phyloP scores from a whole-genome alignment of 2,113 vertebrate species.

The human region GRCh38 chr2:160737501-160738000 shows the following conservation, averaged over 20 bases:
- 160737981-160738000: background rate
- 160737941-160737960: background rate
- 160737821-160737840: conserved; percentile 33
- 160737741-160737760: background rate
- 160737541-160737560: conserved; percentile 45
- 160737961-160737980: background rate
- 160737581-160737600: background rate
- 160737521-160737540: background rate
- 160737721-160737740: background rate
- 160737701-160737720: background rate
- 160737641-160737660: conserved; percentile 26
- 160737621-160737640: conserved; percentile 41
- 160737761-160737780: conserved; percentile 39
- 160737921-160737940: background rate
- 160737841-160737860: conserved; percentile 9
- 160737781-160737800: conserved; percentile 3
- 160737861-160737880: conserved; percentile 1
- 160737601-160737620: background rate
- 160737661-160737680: conserved; percentile 4
- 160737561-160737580: background rate
- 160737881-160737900: background rate
- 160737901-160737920: conserved; percentile 13
- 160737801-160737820: background rate
- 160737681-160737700: background rate
- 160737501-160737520: conserved; percentile 63